phyloP scores from a whole-genome alignment of 2,888 invertebrate species.

The Diploptera punctata region DNA sequence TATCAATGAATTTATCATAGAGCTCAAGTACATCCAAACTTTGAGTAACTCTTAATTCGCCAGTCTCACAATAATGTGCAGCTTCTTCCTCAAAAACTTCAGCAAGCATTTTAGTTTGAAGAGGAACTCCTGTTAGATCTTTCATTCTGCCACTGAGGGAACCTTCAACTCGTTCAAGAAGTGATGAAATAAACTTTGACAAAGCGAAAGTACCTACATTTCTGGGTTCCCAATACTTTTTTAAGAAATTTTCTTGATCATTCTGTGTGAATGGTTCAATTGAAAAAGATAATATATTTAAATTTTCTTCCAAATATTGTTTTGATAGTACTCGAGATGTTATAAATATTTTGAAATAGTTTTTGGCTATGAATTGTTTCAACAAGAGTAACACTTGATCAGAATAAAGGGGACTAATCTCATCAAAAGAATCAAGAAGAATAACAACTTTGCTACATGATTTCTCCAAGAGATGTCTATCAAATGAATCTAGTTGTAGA shows the following conservation, averaged over 20 bases:
- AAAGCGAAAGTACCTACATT: neutral
- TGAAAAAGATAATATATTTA: neutral
- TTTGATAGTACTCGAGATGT: neutral
- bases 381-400: neutral
- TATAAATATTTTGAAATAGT: neutral
- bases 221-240: neutral
- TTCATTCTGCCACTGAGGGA: neutral
- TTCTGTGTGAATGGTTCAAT: neutral
- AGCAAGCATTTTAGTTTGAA: slow-evolving; percentile 32
- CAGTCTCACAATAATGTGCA: neutral
- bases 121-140: slow-evolving; percentile 27
- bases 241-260: neutral
- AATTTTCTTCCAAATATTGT: neutral
- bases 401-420: neutral
- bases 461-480: neutral
- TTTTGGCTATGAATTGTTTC: neutral
- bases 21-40: slow-evolving; percentile 23
- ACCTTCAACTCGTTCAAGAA: neutral
- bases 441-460: neutral
- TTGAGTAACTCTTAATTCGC: neutral
- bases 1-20: slow-evolving; percentile 28
- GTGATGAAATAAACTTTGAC: neutral
- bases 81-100: slow-evolving; percentile 30
- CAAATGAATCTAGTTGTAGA: neutral
- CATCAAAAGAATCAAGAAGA: slow-evolving; percentile 2